Evolutionary conservation across 2,888 invertebrate genomes (phyloP).

Genomic region (Sylvicola cinctus): DNA sequence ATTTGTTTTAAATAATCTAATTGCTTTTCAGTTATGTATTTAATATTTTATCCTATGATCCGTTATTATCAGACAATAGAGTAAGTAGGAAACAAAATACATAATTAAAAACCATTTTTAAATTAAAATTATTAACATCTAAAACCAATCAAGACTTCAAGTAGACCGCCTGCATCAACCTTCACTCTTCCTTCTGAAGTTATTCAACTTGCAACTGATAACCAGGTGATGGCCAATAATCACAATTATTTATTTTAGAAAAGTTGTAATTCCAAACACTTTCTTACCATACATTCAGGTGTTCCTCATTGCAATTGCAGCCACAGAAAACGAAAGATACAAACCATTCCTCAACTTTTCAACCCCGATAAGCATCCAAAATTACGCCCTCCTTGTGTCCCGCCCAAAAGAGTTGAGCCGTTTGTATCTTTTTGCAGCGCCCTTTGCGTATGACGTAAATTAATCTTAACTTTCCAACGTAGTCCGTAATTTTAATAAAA

Average conservation of each 20-base stretch:
- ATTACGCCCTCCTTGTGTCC: constrained; percentile 58
- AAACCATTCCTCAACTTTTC: constrained; percentile 50
- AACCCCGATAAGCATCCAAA: constrained; percentile 51
- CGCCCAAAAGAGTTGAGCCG: constrained; percentile 63
- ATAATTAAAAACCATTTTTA: too few species aligned
- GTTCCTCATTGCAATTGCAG: constrained; percentile 20
- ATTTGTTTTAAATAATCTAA: neutral
- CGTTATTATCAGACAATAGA: too few species aligned
- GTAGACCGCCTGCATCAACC: too few species aligned
- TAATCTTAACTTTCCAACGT: constrained; percentile 8
- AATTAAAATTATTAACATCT: too few species aligned
- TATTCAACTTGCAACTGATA: too few species aligned
- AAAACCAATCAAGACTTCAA: too few species aligned
- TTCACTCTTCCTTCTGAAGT: too few species aligned
- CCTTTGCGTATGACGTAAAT: constrained; percentile 48
- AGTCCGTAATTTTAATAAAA: neutral
- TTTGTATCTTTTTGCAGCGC: constrained; percentile 63
- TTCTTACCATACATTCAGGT: constrained; percentile 1
- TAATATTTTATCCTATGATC: too few species aligned
- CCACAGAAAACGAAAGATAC: constrained; percentile 19
- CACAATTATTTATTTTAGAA: too few species aligned
- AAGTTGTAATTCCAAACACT: too few species aligned
- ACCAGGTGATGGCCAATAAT: too few species aligned
- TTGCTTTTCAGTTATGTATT: neutral
- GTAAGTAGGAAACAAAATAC: too few species aligned